A percentile compares a stretch with the other conserved stretches of the same genome.
Conservation (phyloP, 1,140 invertebrate species). For the Mactra quadrangularis region DNA sequence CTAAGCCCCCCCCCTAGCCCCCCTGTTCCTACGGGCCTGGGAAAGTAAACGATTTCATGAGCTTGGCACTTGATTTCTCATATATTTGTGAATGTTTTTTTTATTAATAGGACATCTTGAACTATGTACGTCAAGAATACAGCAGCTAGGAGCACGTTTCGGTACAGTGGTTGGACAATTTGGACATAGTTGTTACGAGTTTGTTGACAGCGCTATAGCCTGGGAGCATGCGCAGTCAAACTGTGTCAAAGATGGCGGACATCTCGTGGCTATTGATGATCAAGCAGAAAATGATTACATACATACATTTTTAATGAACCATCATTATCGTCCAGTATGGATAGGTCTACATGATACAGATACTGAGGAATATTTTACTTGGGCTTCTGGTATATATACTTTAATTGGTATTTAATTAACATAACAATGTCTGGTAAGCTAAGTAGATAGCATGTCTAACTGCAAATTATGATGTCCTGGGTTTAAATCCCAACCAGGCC, state of each 20-base stretch:
- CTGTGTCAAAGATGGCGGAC: constrained; percentile 24
- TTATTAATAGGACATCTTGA: constrained; percentile 13
- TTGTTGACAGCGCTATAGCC: background rate
- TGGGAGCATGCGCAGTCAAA: constrained; percentile 31
- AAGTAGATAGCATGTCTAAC: too few relatives aligned
- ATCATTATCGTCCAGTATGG: background rate
- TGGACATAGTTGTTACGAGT: constrained; percentile 14
- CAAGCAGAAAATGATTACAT: constrained; percentile 14
- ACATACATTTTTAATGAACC: background rate
- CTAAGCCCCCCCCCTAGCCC: too few relatives aligned
- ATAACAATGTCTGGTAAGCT: too few relatives aligned
- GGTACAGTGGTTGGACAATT: background rate
- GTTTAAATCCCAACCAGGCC: too few relatives aligned
- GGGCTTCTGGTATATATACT: constrained; percentile 33
- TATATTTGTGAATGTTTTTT: too few relatives aligned
- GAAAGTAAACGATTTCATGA: too few relatives aligned
- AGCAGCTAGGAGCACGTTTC: background rate
- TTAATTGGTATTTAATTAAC: too few relatives aligned
- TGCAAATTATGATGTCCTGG: too few relatives aligned
- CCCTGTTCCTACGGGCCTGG: too few relatives aligned
- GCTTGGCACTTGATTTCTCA: too few relatives aligned
- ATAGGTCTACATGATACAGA: constrained; percentile 35
- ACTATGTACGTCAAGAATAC: background rate
- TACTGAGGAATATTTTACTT: constrained; percentile 19
- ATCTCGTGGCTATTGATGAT: constrained; percentile 7